Evolutionary conservation across 2,797 vertebrate genomes (phyloP).

Genomic region (Champsocephalus esox): DNA sequence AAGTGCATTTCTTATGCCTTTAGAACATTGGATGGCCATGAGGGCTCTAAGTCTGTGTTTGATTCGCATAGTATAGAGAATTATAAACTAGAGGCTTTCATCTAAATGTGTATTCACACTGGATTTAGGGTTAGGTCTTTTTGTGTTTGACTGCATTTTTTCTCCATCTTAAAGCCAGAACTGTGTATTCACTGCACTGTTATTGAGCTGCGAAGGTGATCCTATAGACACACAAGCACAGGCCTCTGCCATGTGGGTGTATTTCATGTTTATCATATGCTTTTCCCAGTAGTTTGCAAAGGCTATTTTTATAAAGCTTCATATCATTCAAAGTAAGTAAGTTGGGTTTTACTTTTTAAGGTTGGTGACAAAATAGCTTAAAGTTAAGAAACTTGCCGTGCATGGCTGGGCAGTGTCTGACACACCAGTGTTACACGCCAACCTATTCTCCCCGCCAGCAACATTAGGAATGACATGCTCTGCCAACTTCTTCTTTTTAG

Average conservation of each 20-base stretch:
- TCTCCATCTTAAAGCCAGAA: conserved; percentile 63
- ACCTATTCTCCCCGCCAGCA: conserved; percentile 74
- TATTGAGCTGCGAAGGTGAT: conserved; percentile 60
- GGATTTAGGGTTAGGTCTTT: conserved; percentile 77
- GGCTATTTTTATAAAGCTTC: conserved; percentile 45
- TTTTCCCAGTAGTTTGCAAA: conserved; percentile 38
- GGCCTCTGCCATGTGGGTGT: conserved; percentile 34
- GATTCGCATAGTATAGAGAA: conserved; percentile 81
- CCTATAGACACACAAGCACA: conserved; percentile 55
- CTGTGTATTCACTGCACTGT: conserved; percentile 63
- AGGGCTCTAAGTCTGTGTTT: conserved; percentile 80
- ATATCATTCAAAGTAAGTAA: conserved; percentile 37
- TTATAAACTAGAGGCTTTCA: conserved; percentile 80
- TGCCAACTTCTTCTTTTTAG: conserved; percentile 79
- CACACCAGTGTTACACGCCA: conserved; percentile 64
- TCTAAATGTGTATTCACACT: conserved; percentile 84
- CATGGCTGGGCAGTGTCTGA: conserved; percentile 65
- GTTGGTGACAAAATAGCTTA: conserved; percentile 56
- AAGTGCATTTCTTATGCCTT: conserved; percentile 80
- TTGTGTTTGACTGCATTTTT: conserved; percentile 69
- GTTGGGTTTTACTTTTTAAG: conserved; percentile 31
- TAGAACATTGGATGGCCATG: conserved; percentile 79
- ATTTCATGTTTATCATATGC: conserved; percentile 36
- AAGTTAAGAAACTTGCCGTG: conserved; percentile 62
- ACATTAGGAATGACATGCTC: conserved; percentile 70